Base-by-base conservation (phyloP, 2,797 vertebrate genomes). In the Sebastes vulpes region DNA sequence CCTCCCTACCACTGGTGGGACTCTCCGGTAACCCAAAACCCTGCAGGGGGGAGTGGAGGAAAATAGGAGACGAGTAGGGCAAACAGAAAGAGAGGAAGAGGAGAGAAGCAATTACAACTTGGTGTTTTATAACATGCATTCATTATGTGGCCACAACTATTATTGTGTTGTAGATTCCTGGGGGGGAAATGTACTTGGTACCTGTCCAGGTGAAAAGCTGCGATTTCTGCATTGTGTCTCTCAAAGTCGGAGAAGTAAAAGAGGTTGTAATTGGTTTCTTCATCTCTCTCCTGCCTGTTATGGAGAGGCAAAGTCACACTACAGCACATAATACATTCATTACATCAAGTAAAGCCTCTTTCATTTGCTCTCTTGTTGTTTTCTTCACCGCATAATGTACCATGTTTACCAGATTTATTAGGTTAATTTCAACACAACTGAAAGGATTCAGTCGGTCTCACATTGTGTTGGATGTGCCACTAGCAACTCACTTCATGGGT, bases 211-310 rank as follows among this genome's bases (percentile, higher is more conserved):
- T 97, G 97, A 80, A 97, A 98, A 58, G 97, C 97, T 70, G 95
- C 92, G 0, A 97, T 97, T 90, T 98, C 97, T 2, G 97, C 96
- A 18, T 97, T 97, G 89, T 97, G 97, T 59, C 97, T 92, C 88
- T 97, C 97, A 71, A 97, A 98, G 91, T 98, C 96, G 0, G 97
- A 98, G 94, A 98, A 98, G 88, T 97, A 98, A 90, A 97, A 97
- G 28, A 97, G 96, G 86, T 98, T 96, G 5, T 83, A 78, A 26
- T 97, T 95, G 3, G 96, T 97, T 89, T 98, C 97, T 42, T 97
- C 96, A 25, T 96, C 82, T 71, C 97, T 92, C 26, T 95, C 94
- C 85, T 97, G 97, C 80, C 97, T 97, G 92, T 7, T 20, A 26
- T 23, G 4, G 14, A 65, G 65, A 69, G 3, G 3, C 3, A 21